phyloP scores from a whole-genome alignment of 2,797 vertebrate genomes.

The Enteromius afrohamiltoni region DNA sequence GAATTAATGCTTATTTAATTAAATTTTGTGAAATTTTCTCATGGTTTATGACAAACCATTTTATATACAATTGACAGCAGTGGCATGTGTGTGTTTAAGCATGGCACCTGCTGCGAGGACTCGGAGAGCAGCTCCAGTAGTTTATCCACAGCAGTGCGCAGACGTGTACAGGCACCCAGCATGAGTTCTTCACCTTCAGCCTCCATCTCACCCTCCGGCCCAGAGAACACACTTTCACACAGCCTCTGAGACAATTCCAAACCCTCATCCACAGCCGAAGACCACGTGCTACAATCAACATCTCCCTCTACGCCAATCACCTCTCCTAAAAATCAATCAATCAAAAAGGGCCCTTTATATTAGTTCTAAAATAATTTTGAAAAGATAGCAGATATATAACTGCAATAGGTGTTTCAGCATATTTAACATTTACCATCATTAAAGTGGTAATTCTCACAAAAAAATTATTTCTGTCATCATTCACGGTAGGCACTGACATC shows the following conservation, averaged over 20 bases:
- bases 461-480: background rate
- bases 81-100: background rate
- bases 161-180: constrained; percentile 78
- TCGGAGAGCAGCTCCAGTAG: constrained; percentile 88
- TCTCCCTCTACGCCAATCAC: constrained; percentile 61
- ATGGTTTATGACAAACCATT: background rate
- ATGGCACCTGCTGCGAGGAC: constrained; percentile 84
- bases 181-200: constrained; percentile 83
- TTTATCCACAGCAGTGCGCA: constrained; percentile 83
- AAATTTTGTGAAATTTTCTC: no score
- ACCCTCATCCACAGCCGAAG: constrained; percentile 71
- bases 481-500: background rate
- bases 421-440: background rate
- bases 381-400: background rate
- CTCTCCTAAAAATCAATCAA: constrained; percentile 46
- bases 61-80: background rate
- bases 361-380: background rate
- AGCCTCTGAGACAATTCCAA: constrained; percentile 88
- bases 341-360: background rate
- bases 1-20: background rate
- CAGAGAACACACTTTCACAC: constrained; percentile 88
- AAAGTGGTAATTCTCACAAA: background rate
- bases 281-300: constrained; percentile 69
- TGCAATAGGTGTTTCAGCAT: background rate
- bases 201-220: constrained; percentile 78